These are phyloP conservation scores for Osmerus mordax DNA, from an alignment of 2,113 vertebrate species.

Conservation along the genomic window DNA sequence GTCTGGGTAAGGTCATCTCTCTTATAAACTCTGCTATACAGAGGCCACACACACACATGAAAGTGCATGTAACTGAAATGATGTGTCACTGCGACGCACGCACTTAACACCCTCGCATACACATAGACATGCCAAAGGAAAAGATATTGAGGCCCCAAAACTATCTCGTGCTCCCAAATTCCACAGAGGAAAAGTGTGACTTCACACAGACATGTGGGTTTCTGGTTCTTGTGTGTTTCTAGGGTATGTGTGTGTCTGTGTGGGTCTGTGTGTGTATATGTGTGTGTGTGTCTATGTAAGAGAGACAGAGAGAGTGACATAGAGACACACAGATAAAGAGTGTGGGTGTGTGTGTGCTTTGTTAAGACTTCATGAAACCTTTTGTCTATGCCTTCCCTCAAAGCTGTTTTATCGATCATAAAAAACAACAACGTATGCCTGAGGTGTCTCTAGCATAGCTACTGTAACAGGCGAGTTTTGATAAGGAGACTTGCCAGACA, in stretches of 20 bases:
- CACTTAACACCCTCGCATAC: slow-evolving; percentile 5
- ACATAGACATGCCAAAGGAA: background rate
- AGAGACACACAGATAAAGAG: background rate
- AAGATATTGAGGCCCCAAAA: background rate
- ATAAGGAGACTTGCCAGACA: too few species aligned
- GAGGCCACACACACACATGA: slow-evolving; percentile 20
- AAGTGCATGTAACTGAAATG: background rate
- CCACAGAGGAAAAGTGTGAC: background rate
- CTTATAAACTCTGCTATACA: background rate
- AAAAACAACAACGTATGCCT: too few species aligned
- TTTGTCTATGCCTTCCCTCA: too few species aligned
- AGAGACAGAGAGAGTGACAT: background rate
- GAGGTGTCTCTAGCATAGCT: too few species aligned
- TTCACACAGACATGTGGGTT: background rate
- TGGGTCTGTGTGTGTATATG: background rate
- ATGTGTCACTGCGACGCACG: slow-evolving; percentile 5
- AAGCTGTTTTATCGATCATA: too few species aligned
- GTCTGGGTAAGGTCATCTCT: background rate
- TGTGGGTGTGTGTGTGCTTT: too few species aligned
- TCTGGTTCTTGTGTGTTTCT: background rate
- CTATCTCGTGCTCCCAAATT: background rate
- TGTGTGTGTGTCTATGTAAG: background rate
- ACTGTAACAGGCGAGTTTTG: too few species aligned
- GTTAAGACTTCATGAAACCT: too few species aligned
- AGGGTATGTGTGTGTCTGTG: background rate